phyloP scores from a whole-genome alignment of 1,140 invertebrate genomes.

The Zaprionus kolodkinae region DNA sequence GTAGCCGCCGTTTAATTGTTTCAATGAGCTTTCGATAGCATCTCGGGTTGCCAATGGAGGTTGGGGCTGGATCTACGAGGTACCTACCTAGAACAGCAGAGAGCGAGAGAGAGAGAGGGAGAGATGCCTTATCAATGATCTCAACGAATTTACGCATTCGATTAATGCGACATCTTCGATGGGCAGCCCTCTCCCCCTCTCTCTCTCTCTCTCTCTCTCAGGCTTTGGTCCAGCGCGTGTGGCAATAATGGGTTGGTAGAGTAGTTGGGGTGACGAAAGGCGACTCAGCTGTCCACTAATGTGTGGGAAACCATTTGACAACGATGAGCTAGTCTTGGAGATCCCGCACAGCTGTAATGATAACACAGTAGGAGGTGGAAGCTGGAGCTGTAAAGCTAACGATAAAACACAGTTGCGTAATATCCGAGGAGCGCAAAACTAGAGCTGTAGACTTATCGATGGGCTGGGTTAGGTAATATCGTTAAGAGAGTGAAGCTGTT shows the following conservation, averaged over 20 bases:
- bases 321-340: slow-evolving; percentile 52
- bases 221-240: slow-evolving; percentile 31
- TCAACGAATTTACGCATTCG: slow-evolving; percentile 65
- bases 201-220: background rate
- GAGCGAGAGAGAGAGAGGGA: background rate
- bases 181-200: background rate
- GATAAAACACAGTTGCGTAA: background rate
- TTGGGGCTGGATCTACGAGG: background rate
- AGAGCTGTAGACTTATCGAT: background rate
- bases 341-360: slow-evolving; percentile 41
- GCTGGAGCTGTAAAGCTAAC: background rate
- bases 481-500: background rate
- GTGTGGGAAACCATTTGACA: slow-evolving; percentile 67
- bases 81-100: slow-evolving; percentile 17
- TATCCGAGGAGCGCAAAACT: background rate
- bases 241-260: slow-evolving; percentile 7
- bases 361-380: background rate
- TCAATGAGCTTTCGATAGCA: slow-evolving; percentile 64
- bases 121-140: slow-evolving; percentile 57
- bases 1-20: slow-evolving; percentile 51
- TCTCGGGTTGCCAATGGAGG: slow-evolving; percentile 23
- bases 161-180: slow-evolving; percentile 46
- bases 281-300: slow-evolving; percentile 5
- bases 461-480: background rate
- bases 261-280: background rate